phyloP scores from a whole-genome alignment of 2,113 vertebrate genomes.

The Lathamus discolor region DNA sequence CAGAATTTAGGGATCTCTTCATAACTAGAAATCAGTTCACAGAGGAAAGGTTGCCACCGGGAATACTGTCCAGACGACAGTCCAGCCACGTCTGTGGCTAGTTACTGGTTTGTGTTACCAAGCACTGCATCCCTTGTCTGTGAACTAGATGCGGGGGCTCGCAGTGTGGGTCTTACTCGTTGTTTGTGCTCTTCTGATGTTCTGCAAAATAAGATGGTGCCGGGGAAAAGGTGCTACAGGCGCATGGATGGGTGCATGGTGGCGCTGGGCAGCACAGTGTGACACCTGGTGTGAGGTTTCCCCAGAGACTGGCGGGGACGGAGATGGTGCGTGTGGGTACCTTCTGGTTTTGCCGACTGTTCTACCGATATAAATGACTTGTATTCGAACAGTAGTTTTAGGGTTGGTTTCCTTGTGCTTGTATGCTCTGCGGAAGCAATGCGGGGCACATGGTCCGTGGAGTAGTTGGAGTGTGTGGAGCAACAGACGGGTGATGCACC shows the following conservation, averaged over 20 bases:
- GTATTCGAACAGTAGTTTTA: background rate
- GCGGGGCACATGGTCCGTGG: background rate
- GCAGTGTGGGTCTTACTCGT: background rate
- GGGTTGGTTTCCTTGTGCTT: background rate
- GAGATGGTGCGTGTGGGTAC: rapidly evolving
- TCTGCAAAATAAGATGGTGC: background rate
- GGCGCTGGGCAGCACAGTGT: rapidly evolving
- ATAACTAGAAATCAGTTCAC: background rate
- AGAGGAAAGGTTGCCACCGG: background rate
- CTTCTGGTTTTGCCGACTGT: rapidly evolving
- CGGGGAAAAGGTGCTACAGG: rapidly evolving
- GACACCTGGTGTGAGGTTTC: background rate
- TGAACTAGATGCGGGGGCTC: background rate
- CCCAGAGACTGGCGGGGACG: background rate
- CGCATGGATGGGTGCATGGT: rapidly evolving
- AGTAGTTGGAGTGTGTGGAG: background rate
- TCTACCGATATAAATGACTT: rapidly evolving
- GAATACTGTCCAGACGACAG: background rate
- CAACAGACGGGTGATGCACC: rapidly evolving
- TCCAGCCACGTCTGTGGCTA: rapidly evolving
- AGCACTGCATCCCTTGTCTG: background rate
- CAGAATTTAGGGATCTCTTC: background rate
- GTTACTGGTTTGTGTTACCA: background rate
- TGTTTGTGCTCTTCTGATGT: background rate
- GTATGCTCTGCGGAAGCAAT: background rate